Evolutionary conservation across 2,888 invertebrate species (phyloP).

Genomic region (Cecidostiba fungosa): DNA sequence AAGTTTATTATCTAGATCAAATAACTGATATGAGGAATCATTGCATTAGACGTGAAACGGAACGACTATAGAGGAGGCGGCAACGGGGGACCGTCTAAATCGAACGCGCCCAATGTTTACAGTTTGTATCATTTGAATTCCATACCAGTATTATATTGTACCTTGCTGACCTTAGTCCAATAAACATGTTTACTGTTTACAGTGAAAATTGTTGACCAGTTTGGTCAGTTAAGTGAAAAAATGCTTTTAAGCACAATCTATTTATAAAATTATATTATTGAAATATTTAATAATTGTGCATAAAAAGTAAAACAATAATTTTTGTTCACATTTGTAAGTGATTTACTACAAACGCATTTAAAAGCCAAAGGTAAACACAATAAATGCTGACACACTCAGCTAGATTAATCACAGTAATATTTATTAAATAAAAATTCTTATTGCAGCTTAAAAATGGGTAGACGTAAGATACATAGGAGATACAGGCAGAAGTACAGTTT

Average conservation of each 20-base stretch:
- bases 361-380: not conserved
- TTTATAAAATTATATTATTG: not conserved
- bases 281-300: not conserved
- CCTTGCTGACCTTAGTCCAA: constrained; percentile 5
- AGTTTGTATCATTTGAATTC: not conserved
- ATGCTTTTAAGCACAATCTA: not conserved
- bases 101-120: too few species aligned
- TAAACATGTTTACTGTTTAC: constrained; percentile 7
- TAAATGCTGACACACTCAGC: not conserved
- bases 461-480: constrained; percentile 43
- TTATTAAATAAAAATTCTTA: not conserved
- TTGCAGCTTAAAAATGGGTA: constrained; percentile 48
- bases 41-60: too few species aligned
- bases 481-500: constrained; percentile 44
- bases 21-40: too few species aligned
- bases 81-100: too few species aligned
- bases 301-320: not conserved
- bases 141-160: not conserved
- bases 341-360: not conserved
- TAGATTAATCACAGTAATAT: not conserved
- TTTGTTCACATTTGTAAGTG: not conserved
- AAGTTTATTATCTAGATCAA: not conserved
- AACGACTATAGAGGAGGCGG: too few species aligned
- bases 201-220: not conserved
- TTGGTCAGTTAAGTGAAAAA: constrained; percentile 7